Evolutionary conservation across 2,797 vertebrate genomes (phyloP), one percentile per base, ranked within the genome.

Genomic region (Petrocephalus sullivani): DNA sequence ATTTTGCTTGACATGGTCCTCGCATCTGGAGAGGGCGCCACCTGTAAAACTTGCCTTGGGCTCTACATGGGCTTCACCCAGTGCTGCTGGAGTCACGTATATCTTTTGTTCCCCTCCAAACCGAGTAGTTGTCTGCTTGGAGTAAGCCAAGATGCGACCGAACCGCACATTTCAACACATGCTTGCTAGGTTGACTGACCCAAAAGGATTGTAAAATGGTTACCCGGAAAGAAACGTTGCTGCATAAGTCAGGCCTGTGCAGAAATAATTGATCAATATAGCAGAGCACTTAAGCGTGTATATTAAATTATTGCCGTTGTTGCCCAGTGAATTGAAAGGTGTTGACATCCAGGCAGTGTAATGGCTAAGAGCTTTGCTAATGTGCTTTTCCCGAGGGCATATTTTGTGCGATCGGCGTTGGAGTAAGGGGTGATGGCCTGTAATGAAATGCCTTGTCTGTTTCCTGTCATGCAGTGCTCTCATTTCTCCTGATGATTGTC

Each of bases 401-500:
- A 9, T 7, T 54, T 49, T 75, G 86, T 5, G 60, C 53, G 23
- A 21, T 78, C 0, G 33, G 41, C 19, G 19, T 6, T n/a, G 9
- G 6, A 78, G 21, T 33, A 10, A 28, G 8, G 46, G 41, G 8
- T 9, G 84, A 60, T 12, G 10, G 53, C 10, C 23, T 3, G 0
- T 58, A 78, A 41, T 87, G 7, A 83, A 3, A 0, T 2, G 0
- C 5, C 58, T 4, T 75, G 6, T 84, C 41, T 54, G 28, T 7
- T 88, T 23, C 88, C 56, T 87, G 87, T 71, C 90, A 88, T 94
- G 51, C 95, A 99, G 98, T 98, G 94, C 94, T 99, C 54, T 99
- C 98, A 91, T 94, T 98, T 95, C 96, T 98, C 92, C 95, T 99
- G 95, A 99, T 99, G 98, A 95, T 97, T 84, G 95, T 98, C 93